Conservation (phyloP, 64 coral and sea anemone species). For the Anthopleura sola region DNA sequence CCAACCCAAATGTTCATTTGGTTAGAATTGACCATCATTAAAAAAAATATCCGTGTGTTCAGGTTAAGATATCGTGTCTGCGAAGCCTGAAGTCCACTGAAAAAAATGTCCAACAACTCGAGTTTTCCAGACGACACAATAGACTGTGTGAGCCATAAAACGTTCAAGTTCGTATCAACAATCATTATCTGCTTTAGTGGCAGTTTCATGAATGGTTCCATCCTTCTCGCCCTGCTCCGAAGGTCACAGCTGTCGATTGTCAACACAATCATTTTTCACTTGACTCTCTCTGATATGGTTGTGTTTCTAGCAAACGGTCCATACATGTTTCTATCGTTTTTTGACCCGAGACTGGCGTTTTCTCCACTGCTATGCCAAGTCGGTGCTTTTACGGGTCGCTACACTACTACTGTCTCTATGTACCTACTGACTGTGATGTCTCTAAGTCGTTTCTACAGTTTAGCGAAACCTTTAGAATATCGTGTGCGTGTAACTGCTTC, state of each 20-base stretch:
- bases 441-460: neutral
- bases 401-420: neutral
- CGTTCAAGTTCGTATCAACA: neutral
- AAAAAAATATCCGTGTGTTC: no score
- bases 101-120: neutral
- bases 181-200: neutral
- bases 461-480: neutral
- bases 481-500: neutral
- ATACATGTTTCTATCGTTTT: neutral
- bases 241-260: neutral
- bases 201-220: neutral
- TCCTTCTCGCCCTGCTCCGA: neutral
- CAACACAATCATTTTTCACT: neutral
- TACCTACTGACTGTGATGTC: neutral
- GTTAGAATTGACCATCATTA: no score
- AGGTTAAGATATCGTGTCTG: no score
- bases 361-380: neutral
- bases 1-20: no score
- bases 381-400: neutral
- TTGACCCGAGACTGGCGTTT: neutral
- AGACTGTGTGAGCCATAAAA: neutral
- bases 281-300: neutral
- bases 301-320: neutral
- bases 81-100: neutral
- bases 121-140: neutral